Conservation (phyloP, 2,888 invertebrate species). For the Corythucha ciliata region DNA sequence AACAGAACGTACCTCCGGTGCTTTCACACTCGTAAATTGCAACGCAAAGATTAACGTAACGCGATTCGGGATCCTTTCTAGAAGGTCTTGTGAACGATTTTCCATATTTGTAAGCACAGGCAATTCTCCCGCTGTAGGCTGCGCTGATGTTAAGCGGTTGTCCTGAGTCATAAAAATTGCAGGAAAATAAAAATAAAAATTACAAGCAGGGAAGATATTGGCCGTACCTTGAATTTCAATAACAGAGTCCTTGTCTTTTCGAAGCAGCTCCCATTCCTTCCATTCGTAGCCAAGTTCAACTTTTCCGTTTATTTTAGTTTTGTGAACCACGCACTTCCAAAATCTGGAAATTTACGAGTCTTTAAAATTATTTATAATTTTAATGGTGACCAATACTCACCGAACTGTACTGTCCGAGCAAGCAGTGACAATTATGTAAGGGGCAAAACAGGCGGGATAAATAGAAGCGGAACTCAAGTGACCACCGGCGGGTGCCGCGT, state of each 20-base stretch:
- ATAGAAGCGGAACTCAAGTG: conserved; percentile 95
- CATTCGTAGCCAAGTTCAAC: conserved; percentile 53
- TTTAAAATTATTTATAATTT: conserved; percentile 4
- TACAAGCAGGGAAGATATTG: conserved; percentile 18
- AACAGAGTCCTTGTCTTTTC: conserved; percentile 55
- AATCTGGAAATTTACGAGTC: conserved; percentile 47
- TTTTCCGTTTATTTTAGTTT: conserved; percentile 43
- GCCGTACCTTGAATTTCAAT: conserved; percentile 62
- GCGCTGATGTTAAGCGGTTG: conserved; percentile 89
- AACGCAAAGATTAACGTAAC: conserved; percentile 83
- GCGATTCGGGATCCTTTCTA: conserved; percentile 62
- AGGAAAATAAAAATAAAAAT: conserved; percentile 7
- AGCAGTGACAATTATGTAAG: conserved; percentile 90
- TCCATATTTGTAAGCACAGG: conserved; percentile 93
- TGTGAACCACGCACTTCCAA: conserved; percentile 68
- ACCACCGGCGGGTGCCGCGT: conserved; percentile 91
- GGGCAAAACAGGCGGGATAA: conserved; percentile 97
- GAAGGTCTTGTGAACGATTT: conserved; percentile 77
- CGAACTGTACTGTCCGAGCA: conserved; percentile 85
- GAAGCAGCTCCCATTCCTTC: conserved; percentile 85
- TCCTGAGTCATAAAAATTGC: conserved; percentile 43
- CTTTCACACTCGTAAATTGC: conserved; percentile 99
- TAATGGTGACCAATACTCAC: too few species aligned
- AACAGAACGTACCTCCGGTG: conserved; percentile 60
- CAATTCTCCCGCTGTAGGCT: conserved; percentile 94